Evolutionary conservation across 2,797 vertebrate genomes (phyloP).

Genomic region (Mastacembelus armatus): DNA sequence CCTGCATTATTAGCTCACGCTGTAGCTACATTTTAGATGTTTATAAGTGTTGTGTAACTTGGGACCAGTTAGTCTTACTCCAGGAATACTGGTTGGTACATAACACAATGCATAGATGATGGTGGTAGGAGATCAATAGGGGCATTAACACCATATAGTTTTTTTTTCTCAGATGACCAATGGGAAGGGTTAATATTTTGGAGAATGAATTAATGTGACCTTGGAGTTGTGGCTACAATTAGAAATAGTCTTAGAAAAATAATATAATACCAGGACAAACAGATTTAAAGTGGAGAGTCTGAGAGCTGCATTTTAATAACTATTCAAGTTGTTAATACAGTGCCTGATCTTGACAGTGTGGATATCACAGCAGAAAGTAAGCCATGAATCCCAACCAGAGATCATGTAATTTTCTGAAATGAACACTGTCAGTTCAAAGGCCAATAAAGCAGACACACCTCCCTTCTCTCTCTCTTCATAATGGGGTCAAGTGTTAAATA

Average conservation of each 20-base stretch:
- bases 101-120: neutral
- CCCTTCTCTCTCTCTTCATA: slow-evolving; percentile 39
- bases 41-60: neutral
- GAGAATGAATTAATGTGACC: neutral
- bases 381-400: slow-evolving; percentile 26
- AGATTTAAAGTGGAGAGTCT: neutral
- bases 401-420: slow-evolving; percentile 46
- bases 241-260: neutral
- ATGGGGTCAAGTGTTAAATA: slow-evolving; percentile 67
- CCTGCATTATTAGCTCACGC: too few relatives aligned
- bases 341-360: slow-evolving; percentile 33
- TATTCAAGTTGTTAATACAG: slow-evolving; percentile 43
- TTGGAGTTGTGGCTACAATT: neutral
- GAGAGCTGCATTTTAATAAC: slow-evolving; percentile 8
- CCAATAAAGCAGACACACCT: slow-evolving; percentile 46
- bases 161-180: neutral
- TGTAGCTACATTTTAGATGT: neutral
- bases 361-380: slow-evolving; percentile 47
- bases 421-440: slow-evolving; percentile 39
- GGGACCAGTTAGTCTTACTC: neutral
- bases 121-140: neutral
- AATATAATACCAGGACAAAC: neutral
- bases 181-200: neutral
- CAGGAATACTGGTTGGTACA: too few relatives aligned
- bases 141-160: neutral